Evolutionary conservation across 2,888 invertebrate genomes (phyloP).

Genomic region (Emmelina monodactyla): DNA sequence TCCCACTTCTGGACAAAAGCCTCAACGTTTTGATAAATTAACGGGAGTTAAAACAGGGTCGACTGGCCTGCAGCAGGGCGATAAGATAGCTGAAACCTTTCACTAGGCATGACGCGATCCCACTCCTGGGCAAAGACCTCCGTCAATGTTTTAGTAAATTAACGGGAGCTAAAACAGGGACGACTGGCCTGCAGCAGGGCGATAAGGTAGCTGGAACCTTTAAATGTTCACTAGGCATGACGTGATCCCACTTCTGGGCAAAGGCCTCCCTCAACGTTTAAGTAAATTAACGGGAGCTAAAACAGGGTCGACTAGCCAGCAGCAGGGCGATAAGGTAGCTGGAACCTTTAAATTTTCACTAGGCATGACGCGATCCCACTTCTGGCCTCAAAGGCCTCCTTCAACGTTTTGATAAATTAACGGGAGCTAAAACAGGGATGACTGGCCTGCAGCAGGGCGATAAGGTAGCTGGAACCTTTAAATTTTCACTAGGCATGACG

Average conservation of each 20-base stretch:
- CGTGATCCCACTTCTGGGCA: not conserved
- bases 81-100: too few species aligned
- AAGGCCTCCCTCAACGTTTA: not conserved
- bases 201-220: conserved; percentile 88
- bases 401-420: too few species aligned
- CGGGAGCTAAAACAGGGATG: too few species aligned
- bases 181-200: conserved; percentile 86
- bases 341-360: too few species aligned
- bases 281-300: not conserved
- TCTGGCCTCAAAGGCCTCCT: too few species aligned
- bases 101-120: too few species aligned
- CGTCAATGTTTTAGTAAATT: too few species aligned
- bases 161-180: too few species aligned
- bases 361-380: too few species aligned
- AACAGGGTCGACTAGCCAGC: not conserved
- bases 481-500: not conserved
- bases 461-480: conserved; percentile 77
- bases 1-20: not conserved
- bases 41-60: not conserved
- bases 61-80: too few species aligned
- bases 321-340: too few species aligned
- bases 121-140: too few species aligned
- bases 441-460: conserved; percentile 88
- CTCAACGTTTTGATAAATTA: not conserved
- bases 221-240: not conserved